Percentiles rank a stretch among this genome's conserved stretches.
These are phyloP conservation scores for Venturia canescens DNA, from an alignment of 1,140 invertebrate genomes.

Conservation along the genomic window DNA sequence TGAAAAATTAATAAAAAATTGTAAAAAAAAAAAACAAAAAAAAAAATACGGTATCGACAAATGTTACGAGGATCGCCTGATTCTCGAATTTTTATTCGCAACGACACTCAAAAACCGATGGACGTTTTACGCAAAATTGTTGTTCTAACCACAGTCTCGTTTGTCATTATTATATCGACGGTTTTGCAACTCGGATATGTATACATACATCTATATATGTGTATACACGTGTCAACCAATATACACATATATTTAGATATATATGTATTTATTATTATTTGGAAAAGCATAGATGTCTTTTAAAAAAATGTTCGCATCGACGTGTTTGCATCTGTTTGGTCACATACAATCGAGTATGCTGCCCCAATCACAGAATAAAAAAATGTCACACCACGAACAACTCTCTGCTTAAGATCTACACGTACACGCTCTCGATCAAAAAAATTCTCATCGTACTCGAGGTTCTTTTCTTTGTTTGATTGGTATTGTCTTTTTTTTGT, in stretches of 20 bases:
- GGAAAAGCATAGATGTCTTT: neutral
- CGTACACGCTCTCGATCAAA: slow-evolving; percentile 45
- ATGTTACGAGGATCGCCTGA: slow-evolving; percentile 28
- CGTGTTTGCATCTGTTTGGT: slow-evolving; percentile 60
- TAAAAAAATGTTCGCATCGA: slow-evolving; percentile 40
- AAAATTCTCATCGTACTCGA: slow-evolving; percentile 46
- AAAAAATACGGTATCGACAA: neutral
- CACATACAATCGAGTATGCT: slow-evolving; percentile 77
- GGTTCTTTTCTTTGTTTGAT: neutral
- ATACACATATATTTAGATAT: too few species aligned
- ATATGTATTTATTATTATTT: too few species aligned
- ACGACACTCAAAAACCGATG: slow-evolving; percentile 81
- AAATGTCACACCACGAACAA: slow-evolving; percentile 81
- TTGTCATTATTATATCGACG: neutral
- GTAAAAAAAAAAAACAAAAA: too few species aligned
- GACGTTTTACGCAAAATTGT: slow-evolving; percentile 70
- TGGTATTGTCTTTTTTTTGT: slow-evolving; percentile 6
- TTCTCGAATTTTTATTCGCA: slow-evolving; percentile 58
- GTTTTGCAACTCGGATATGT: neutral
- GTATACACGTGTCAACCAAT: neutral
- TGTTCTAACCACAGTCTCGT: neutral
- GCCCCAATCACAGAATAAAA: slow-evolving; percentile 84
- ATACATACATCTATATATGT: slow-evolving; percentile 47
- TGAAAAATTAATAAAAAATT: neutral
- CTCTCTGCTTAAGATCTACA: slow-evolving; percentile 58